These are phyloP conservation scores for Solenopsis invicta DNA, from an alignment of 1,140 invertebrate genomes.

Conservation along the genomic window DNA sequence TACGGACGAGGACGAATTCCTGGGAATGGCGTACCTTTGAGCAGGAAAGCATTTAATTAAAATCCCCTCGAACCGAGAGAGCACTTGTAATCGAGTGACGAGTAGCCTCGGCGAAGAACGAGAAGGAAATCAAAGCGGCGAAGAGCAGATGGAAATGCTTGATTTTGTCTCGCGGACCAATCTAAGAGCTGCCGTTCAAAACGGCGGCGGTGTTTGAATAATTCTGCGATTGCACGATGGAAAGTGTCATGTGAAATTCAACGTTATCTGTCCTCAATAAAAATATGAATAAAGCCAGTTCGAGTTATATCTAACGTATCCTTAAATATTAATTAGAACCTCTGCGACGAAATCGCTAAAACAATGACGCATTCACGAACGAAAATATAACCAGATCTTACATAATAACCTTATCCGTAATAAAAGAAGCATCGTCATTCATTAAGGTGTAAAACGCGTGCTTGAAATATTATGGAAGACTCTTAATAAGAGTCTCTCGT, in stretches of 20 bases:
- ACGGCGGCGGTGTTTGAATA: background rate
- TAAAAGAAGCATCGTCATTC: background rate
- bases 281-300: background rate
- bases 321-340: background rate
- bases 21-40: slow-evolving; percentile 52
- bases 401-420: background rate
- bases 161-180: slow-evolving; percentile 38
- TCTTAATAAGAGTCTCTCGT: background rate
- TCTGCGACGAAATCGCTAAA: background rate
- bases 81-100: slow-evolving; percentile 69
- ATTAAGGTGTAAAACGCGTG: background rate
- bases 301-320: background rate
- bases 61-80: slow-evolving; percentile 70
- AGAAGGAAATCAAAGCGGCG: slow-evolving; percentile 9
- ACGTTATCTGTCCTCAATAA: background rate
- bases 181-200: slow-evolving; percentile 5
- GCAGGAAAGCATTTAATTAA: slow-evolving; percentile 73
- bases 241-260: background rate
- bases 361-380: background rate
- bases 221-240: background rate
- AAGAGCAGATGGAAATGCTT: slow-evolving; percentile 53
- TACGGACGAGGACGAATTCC: slow-evolving; percentile 53
- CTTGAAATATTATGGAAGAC: background rate
- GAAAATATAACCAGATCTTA: background rate
- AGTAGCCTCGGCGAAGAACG: slow-evolving; percentile 32